Evolutionary conservation across 1,140 invertebrate genomes (phyloP).

Genomic region (Drosophila dunni): DNA sequence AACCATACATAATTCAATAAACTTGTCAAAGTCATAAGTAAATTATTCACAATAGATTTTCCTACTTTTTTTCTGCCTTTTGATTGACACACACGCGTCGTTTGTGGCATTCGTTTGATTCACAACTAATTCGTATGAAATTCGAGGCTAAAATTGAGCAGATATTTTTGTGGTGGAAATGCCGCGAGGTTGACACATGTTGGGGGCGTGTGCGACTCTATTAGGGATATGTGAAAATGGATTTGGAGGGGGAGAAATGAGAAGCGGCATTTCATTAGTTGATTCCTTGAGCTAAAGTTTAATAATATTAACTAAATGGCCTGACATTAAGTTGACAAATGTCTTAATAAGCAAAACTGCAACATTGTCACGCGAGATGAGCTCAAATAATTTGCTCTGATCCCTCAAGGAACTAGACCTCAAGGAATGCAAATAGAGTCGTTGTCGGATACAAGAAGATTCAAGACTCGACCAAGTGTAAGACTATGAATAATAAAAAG

Average conservation of each 20-base stretch:
- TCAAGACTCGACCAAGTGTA: constrained; percentile 63
- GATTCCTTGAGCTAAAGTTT: constrained; percentile 42
- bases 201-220: constrained; percentile 41
- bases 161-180: constrained; percentile 52
- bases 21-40: constrained; percentile 72
- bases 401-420: constrained; percentile 40
- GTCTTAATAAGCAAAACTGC: constrained; percentile 68
- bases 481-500: constrained; percentile 84
- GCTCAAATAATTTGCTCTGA: constrained; percentile 36
- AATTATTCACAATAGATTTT: constrained; percentile 76
- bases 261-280: constrained; percentile 39
- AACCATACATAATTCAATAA: constrained; percentile 60
- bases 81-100: constrained; percentile 78
- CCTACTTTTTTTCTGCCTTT: constrained; percentile 13
- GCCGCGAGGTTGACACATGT: constrained; percentile 60
- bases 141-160: constrained; percentile 46
- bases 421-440: constrained; percentile 62
- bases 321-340: constrained; percentile 70
- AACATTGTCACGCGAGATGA: constrained; percentile 50
- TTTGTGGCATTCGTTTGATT: constrained; percentile 60
- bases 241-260: constrained; percentile 4
- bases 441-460: constrained; percentile 44
- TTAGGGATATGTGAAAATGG: constrained; percentile 27
- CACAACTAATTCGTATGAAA: constrained; percentile 48
- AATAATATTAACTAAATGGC: constrained; percentile 75